A percentile compares a stretch with the other conserved stretches of the same genome.
phyloP scores from a whole-genome alignment of 2,797 vertebrate genomes.

The Mormyrus proboscirostris region DNA sequence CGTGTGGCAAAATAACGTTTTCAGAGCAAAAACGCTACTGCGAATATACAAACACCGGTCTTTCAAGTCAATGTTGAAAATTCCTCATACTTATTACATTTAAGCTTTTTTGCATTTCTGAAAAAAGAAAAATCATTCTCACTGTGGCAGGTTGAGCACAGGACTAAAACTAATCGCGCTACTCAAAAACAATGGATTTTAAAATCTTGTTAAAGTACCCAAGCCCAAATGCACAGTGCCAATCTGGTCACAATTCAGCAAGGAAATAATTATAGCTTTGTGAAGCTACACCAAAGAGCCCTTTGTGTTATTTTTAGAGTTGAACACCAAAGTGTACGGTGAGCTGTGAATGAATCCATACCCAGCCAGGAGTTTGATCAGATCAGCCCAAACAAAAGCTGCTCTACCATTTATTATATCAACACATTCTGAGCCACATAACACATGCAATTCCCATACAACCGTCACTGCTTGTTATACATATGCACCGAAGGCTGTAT shows the following conservation, averaged over 20 bases:
- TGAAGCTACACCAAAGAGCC: neutral
- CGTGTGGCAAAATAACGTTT: neutral
- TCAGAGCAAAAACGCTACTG: neutral
- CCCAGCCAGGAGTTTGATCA: neutral
- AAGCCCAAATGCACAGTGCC: constrained; percentile 17
- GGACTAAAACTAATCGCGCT: neutral
- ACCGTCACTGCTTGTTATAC: neutral
- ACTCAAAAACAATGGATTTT: constrained; percentile 2
- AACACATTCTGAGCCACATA: neutral
- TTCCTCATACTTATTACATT: neutral
- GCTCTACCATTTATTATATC: neutral
- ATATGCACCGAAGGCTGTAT: neutral
- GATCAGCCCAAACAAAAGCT: neutral
- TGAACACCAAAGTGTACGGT: neutral
- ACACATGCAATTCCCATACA: neutral
- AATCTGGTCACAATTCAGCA: neutral
- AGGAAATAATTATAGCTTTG: constrained; percentile 2
- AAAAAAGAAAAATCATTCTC: neutral
- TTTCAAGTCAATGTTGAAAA: neutral
- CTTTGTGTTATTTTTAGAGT: neutral
- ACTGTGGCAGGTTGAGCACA: neutral
- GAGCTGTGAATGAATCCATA: neutral
- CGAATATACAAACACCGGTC: neutral
- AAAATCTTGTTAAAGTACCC: constrained; percentile 16
- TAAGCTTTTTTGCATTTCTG: neutral